These are phyloP conservation scores for Phalanger gymnotis DNA, from an alignment of 2,797 vertebrate species.

Conservation along the genomic window DNA sequence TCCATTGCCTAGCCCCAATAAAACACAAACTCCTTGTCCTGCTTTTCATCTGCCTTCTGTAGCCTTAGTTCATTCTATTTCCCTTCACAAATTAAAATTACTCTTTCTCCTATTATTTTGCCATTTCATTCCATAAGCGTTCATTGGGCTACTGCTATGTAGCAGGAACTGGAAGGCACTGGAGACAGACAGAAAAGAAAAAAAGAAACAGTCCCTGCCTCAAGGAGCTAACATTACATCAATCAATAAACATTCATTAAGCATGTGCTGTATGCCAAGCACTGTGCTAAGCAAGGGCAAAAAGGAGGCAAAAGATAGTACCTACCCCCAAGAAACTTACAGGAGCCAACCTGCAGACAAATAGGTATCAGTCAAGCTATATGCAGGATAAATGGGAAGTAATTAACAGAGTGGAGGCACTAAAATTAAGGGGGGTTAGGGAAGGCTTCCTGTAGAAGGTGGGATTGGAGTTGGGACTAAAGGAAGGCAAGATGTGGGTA, in stretches of 20 bases:
- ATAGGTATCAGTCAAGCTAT: neutral
- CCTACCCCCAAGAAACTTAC: neutral
- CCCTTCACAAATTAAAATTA: neutral
- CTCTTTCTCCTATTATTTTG: too few species aligned
- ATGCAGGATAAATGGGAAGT: neutral
- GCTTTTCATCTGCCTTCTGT: neutral
- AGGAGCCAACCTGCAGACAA: neutral
- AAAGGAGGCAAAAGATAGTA: neutral
- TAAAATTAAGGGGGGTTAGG: too few species aligned
- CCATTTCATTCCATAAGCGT: too few species aligned
- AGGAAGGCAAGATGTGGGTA: neutral
- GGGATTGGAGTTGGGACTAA: neutral
- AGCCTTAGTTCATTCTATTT: neutral
- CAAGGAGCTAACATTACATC: neutral
- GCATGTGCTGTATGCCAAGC: too few species aligned
- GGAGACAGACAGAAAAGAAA: neutral
- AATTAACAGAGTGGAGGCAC: too few species aligned
- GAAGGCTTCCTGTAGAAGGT: neutral
- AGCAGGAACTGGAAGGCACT: neutral
- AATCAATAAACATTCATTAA: neutral
- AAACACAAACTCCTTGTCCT: neutral
- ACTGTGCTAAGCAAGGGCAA: neutral
- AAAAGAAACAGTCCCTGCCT: neutral
- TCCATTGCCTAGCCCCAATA: neutral
- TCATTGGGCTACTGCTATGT: too few species aligned